Conservation (phyloP, 2,113 vertebrate species). For the Jaculus jaculus region DNA sequence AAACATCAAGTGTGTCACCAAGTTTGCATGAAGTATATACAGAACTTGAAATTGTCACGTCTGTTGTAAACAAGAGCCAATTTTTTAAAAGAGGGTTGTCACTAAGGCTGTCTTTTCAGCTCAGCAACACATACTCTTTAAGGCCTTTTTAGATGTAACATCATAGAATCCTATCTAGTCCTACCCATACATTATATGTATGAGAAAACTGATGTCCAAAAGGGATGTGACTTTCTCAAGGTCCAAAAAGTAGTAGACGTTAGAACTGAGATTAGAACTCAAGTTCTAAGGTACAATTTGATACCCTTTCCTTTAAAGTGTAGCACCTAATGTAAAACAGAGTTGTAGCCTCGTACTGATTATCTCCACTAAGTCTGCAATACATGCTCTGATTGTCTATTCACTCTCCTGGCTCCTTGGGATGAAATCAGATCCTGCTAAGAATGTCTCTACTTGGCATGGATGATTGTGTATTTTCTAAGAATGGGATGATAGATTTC, state of each 20-base stretch:
- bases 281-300: conserved; percentile 13
- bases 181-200: conserved; percentile 41
- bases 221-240: conserved; percentile 4
- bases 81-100: conserved; percentile 50
- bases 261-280: neutral
- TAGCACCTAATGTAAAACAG: neutral
- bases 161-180: conserved; percentile 27
- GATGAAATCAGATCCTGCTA: conserved; percentile 41
- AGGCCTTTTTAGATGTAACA: conserved; percentile 1
- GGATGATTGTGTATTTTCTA: conserved; percentile 10
- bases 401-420: neutral
- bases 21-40: conserved; percentile 56
- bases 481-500: conserved; percentile 28
- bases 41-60: conserved; percentile 68
- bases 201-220: neutral
- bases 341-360: neutral
- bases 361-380: conserved; percentile 1
- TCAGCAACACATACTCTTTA: conserved; percentile 57
- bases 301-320: conserved; percentile 8
- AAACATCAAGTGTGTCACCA: conserved; percentile 68
- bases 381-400: neutral
- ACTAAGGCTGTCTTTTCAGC: conserved; percentile 36
- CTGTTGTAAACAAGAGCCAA: conserved; percentile 67
- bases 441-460: neutral
- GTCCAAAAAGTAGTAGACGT: neutral